These are phyloP conservation scores for Meghimatium bilineatum DNA, from an alignment of 2,888 invertebrate species.

Conservation along the genomic window DNA sequence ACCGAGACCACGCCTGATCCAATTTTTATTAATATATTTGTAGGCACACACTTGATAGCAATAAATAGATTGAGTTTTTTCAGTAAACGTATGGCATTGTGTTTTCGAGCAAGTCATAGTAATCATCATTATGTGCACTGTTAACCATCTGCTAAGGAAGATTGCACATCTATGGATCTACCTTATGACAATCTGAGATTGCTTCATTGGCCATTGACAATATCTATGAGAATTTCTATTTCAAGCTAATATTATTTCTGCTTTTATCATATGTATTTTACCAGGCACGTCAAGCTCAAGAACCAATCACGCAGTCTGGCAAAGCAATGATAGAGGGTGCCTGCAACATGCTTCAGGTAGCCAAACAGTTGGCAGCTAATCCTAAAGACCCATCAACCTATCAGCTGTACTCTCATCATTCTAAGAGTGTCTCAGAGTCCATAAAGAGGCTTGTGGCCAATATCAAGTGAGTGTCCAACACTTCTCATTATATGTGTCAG, in stretches of 20 bases:
- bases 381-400: constrained; percentile 95
- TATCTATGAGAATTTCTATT: background rate
- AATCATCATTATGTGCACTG: too few relatives aligned
- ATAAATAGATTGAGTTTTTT: too few relatives aligned
- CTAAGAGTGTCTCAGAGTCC: constrained; percentile 96
- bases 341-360: constrained; percentile 92
- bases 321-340: constrained; percentile 88
- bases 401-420: constrained; percentile 94
- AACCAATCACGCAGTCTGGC: constrained; percentile 91
- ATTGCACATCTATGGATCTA: too few relatives aligned
- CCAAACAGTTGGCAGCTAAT: constrained; percentile 90
- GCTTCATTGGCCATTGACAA: too few relatives aligned
- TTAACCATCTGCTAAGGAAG: too few relatives aligned
- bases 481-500: background rate
- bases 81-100: too few relatives aligned
- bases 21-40: too few relatives aligned
- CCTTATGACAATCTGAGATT: too few relatives aligned
- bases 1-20: too few relatives aligned
- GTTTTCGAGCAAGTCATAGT: too few relatives aligned
- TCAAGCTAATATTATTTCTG: background rate
- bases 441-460: constrained; percentile 95
- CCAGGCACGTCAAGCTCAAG: constrained; percentile 87
- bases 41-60: too few relatives aligned
- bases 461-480: constrained; percentile 82
- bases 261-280: background rate